phyloP scores from a whole-genome alignment of 2,113 vertebrate genomes.

The Forbesichthys agassizii region DNA sequence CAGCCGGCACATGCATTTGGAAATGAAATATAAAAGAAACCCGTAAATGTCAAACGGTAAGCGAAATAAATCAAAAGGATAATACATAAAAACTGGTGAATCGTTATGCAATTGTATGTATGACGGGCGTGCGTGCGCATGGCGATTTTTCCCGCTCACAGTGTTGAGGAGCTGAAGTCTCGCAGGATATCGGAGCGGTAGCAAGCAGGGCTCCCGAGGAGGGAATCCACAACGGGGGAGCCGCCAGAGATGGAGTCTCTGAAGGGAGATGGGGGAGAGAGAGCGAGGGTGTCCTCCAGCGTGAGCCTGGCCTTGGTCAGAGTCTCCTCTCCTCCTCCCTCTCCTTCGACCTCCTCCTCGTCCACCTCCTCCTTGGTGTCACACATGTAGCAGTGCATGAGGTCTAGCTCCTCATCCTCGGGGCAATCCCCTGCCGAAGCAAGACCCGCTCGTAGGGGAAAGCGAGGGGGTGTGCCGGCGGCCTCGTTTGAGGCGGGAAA shows the following conservation, averaged over 20 bases:
- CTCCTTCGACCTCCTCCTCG: slow-evolving; percentile 71
- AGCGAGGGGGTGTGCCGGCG: slow-evolving; percentile 63
- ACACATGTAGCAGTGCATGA: slow-evolving; percentile 87
- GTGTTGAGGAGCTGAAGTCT: slow-evolving; percentile 94
- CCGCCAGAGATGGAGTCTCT: slow-evolving; percentile 88
- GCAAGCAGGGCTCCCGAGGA: slow-evolving; percentile 82
- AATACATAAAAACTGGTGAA: no score
- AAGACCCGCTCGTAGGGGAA: slow-evolving; percentile 64
- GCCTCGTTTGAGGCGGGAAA: slow-evolving; percentile 75
- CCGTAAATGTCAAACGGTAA: not conserved
- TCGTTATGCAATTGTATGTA: not conserved
- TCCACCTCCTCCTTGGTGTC: slow-evolving; percentile 79
- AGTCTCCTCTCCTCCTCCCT: slow-evolving; percentile 63
- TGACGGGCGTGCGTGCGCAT: slow-evolving; percentile 18
- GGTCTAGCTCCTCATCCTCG: slow-evolving; percentile 82
- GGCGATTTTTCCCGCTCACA: slow-evolving; percentile 77
- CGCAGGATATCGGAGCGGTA: slow-evolving; percentile 87
- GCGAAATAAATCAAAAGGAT: no score
- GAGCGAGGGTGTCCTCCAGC: slow-evolving; percentile 84
- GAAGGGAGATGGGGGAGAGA: slow-evolving; percentile 95
- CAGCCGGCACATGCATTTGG: slow-evolving; percentile 8
- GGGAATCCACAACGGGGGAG: slow-evolving; percentile 83
- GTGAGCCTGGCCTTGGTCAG: slow-evolving; percentile 78
- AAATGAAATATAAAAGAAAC: not conserved
- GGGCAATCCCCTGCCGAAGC: slow-evolving; percentile 61